These are phyloP conservation scores for Leuciscus waleckii DNA, from an alignment of 2,797 vertebrate species.

Conservation along the genomic window DNA sequence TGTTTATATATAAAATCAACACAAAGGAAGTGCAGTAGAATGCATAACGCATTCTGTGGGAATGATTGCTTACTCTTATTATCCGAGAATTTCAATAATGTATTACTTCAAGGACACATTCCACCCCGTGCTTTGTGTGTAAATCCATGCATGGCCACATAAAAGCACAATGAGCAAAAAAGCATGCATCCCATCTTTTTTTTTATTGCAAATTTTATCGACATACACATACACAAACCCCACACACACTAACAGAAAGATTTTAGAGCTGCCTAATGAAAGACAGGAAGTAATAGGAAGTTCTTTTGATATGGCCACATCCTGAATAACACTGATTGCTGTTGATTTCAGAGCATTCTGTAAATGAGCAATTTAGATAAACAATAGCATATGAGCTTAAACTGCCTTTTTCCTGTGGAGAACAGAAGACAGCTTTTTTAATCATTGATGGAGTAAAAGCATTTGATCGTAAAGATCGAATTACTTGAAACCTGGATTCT, in stretches of 20 bases:
- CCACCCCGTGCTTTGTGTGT: neutral
- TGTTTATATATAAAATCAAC: neutral
- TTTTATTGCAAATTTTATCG: neutral
- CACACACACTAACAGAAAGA: constrained; percentile 51
- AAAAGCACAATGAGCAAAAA: neutral
- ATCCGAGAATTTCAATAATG: neutral
- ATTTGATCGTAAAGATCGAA: neutral
- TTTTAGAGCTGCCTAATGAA: constrained; percentile 50
- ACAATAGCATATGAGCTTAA: neutral
- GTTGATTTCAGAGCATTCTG: constrained; percentile 22
- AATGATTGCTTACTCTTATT: neutral
- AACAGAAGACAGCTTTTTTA: neutral
- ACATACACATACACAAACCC: constrained; percentile 1
- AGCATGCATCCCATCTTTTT: neutral
- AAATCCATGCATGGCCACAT: constrained; percentile 16
- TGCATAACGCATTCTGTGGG: neutral
- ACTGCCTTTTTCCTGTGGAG: neutral
- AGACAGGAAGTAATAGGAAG: constrained; percentile 60
- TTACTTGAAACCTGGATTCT: neutral
- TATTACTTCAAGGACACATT: neutral
- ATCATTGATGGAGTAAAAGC: neutral
- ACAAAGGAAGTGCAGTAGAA: neutral
- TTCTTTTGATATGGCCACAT: constrained; percentile 47
- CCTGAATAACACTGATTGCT: constrained; percentile 40
- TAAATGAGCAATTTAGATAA: neutral